These are phyloP conservation scores for Tetropium fuscum DNA, from an alignment of 2,888 invertebrate species.

Conservation along the genomic window DNA sequence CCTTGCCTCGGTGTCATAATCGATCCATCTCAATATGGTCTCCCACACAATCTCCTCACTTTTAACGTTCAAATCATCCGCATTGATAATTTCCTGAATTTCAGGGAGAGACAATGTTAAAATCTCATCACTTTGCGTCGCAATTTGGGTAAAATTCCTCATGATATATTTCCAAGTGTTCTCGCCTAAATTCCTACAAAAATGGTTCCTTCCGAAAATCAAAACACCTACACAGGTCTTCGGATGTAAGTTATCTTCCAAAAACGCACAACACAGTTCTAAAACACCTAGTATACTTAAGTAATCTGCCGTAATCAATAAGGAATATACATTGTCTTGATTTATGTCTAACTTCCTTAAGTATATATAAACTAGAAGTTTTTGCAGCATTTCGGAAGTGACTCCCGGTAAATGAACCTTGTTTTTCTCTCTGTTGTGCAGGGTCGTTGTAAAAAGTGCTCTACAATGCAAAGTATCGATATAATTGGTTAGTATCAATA, in stretches of 20 bases:
- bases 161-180: constrained; percentile 70
- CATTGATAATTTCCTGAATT: constrained; percentile 80
- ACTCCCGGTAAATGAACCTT: constrained; percentile 84
- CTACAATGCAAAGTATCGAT: constrained; percentile 64
- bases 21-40: constrained; percentile 88
- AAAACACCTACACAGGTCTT: constrained; percentile 88
- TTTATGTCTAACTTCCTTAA: constrained; percentile 81
- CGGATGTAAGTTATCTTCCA: constrained; percentile 76
- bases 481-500: too few relatives aligned
- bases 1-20: constrained; percentile 78
- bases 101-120: constrained; percentile 79
- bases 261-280: constrained; percentile 83
- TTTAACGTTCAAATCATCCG: constrained; percentile 88
- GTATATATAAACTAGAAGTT: constrained; percentile 88
- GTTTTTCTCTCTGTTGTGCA: constrained; percentile 75
- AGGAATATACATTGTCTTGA: constrained; percentile 82
- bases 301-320: constrained; percentile 90
- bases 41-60: constrained; percentile 92
- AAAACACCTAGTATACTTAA: constrained; percentile 86
- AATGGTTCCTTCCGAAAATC: constrained; percentile 84
- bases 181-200: constrained; percentile 78
- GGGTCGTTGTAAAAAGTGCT: constrained; percentile 84
- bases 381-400: constrained; percentile 79
- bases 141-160: constrained; percentile 81
- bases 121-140: constrained; percentile 80